Evolutionary conservation across 1,140 invertebrate genomes (phyloP).

Genomic region (Lordiphosa clarofinis): DNA sequence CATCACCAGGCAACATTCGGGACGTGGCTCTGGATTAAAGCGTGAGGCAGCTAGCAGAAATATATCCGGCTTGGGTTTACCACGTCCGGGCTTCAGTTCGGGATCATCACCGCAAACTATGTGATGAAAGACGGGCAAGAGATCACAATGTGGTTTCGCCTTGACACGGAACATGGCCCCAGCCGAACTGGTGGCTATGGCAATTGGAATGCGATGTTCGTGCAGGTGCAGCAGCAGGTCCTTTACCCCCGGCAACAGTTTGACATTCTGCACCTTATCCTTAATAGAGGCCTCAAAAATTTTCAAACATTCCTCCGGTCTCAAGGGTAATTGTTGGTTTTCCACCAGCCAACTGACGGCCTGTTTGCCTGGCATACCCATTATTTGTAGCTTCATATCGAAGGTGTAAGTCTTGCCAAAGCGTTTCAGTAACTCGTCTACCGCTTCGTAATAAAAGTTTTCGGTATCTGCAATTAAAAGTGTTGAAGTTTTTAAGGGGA

Average conservation of each 20-base stretch:
- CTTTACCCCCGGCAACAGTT: constrained; percentile 85
- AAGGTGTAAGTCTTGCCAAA: constrained; percentile 21
- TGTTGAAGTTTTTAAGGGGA: too few relatives aligned
- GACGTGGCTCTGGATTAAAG: constrained; percentile 86
- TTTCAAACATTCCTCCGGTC: background rate
- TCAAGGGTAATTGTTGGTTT: constrained; percentile 21
- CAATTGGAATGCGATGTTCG: constrained; percentile 88
- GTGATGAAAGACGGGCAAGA: constrained; percentile 89
- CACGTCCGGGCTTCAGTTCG: constrained; percentile 85
- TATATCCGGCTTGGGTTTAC: constrained; percentile 95
- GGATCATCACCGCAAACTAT: constrained; percentile 92
- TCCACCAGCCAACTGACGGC: background rate
- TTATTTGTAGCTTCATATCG: constrained; percentile 9
- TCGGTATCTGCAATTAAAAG: constrained; percentile 35
- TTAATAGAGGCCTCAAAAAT: background rate
- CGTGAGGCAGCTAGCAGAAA: constrained; percentile 91
- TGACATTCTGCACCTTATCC: background rate
- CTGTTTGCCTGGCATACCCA: constrained; percentile 5
- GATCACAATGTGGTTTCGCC: constrained; percentile 84
- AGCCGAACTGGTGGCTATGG: constrained; percentile 94
- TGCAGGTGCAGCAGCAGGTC: constrained; percentile 89
- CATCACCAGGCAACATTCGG: constrained; percentile 92
- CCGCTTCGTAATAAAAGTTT: background rate
- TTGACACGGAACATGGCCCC: constrained; percentile 85
- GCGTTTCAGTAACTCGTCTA: background rate